Base-by-base conservation (phyloP, 2,113 vertebrate genomes). In the Ariopsis seemanni region DNA sequence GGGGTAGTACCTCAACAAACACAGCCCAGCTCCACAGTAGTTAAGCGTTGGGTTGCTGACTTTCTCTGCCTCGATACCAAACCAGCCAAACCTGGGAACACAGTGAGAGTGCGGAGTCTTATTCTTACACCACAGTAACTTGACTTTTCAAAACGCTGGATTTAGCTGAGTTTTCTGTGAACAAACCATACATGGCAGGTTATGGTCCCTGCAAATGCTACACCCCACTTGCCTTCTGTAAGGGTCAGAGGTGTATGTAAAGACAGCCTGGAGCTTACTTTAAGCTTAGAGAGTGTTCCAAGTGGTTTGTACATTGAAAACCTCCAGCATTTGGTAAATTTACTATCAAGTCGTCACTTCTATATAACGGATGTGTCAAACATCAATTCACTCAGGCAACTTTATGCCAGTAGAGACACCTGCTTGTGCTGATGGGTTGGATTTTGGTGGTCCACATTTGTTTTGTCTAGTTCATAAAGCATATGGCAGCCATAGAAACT, bases 1-100 rank as follows among this genome's bases (percentile, higher is more conserved):
- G 0, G 48, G 52, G 42, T 30, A 18, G n/a, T 94, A 97, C 96
- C 96, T 97, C 52, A 95, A 5, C 7, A 96, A 88, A 83, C 96
- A 96, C 30, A 97, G 92, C 27, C 93, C 95, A 30, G 96, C 96
- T 92, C 96, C 96, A 62, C 93, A 52, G 71, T 95, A 96, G 92
- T 97, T 97, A 81, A 97, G 93, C 69, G 93, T 30, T 0, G 96
- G 95, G 74, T 93, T 95, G 82, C 93, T 86, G 9, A 97, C 95
- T 2, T 93, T 94, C 92, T 97, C 95, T 0, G 96, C 94, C 58
- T 97, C 94, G 87, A 97, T 95, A 87, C 96, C 96, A 94, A 97
- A 97, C 96, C 95, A 96, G 69, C 96, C 96, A 92, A 96, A 97
- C 84, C 96, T 97, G 81, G 69, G 67, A 27, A 57, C 7, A 88